A percentile compares a stretch with the other conserved stretches of the same genome.
Conservation (phyloP, 2,113 vertebrate species). For the Myotis yumanensis region DNA sequence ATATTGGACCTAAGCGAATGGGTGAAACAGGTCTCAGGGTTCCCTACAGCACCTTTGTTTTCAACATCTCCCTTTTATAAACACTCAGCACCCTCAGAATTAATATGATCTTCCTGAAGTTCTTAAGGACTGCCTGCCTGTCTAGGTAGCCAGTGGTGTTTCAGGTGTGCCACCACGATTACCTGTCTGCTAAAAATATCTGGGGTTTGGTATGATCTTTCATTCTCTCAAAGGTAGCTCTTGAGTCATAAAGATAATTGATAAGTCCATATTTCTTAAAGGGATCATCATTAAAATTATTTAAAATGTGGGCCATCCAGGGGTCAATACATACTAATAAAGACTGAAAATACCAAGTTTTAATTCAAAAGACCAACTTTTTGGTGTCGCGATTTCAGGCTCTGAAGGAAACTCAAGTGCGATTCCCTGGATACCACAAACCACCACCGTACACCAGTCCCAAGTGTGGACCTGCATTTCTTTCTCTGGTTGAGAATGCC, state of each 20-base stretch:
- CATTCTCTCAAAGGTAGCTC: background rate
- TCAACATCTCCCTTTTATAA: background rate
- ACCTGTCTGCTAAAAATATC: background rate
- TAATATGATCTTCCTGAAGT: background rate
- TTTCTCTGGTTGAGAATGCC: background rate
- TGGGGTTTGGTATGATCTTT: background rate
- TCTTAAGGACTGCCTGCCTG: background rate
- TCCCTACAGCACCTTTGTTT: background rate
- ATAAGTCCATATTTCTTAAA: constrained; percentile 12
- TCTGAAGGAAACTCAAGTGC: background rate
- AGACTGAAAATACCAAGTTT: background rate
- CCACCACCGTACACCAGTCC: background rate
- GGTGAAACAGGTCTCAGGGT: background rate
- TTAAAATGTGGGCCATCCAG: background rate
- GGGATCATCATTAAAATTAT: background rate
- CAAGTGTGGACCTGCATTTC: too few species aligned
- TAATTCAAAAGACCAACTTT: background rate
- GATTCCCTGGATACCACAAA: background rate
- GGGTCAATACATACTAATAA: background rate
- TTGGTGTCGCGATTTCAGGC: background rate
- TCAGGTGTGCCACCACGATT: background rate
- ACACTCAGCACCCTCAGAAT: background rate
- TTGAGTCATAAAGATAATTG: background rate
- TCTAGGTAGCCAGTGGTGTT: background rate
- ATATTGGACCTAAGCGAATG: background rate